These are phyloP conservation scores for Eptatretus atami DNA, from an alignment of 2,797 vertebrate species.

Conservation along the genomic window DNA sequence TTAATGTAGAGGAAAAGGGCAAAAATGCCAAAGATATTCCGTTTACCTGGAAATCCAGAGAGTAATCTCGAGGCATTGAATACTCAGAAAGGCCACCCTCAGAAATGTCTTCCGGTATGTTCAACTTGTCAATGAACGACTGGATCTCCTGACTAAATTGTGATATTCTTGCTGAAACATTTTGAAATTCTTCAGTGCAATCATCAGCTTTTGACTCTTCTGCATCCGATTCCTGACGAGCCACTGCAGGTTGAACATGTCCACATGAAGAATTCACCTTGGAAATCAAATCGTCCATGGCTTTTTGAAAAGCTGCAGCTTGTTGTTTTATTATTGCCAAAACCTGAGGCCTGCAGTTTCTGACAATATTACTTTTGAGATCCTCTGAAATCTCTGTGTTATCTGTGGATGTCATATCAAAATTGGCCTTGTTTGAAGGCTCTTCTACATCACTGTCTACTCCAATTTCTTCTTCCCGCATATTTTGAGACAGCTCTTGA, in stretches of 20 bases:
- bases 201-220: neutral
- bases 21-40: no score
- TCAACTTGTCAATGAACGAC: neutral
- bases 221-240: no score
- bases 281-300: no score
- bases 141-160: neutral
- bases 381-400: no score
- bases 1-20: no score
- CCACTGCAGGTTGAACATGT: no score
- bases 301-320: no score
- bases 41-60: conserved; percentile 4
- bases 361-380: no score
- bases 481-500: conserved; percentile 29
- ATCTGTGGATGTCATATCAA: neutral
- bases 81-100: neutral
- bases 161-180: no score
- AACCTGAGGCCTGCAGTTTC: no score
- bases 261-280: no score
- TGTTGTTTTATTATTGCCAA: no score
- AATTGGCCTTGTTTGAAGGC: conserved; percentile 16
- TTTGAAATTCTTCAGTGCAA: conserved; percentile 1
- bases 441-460: conserved; percentile 19
- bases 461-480: conserved; percentile 21
- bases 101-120: neutral
- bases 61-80: conserved; percentile 1